phyloP scores from a whole-genome alignment of 2,888 invertebrate species.

The Microplitis manilae region DNA sequence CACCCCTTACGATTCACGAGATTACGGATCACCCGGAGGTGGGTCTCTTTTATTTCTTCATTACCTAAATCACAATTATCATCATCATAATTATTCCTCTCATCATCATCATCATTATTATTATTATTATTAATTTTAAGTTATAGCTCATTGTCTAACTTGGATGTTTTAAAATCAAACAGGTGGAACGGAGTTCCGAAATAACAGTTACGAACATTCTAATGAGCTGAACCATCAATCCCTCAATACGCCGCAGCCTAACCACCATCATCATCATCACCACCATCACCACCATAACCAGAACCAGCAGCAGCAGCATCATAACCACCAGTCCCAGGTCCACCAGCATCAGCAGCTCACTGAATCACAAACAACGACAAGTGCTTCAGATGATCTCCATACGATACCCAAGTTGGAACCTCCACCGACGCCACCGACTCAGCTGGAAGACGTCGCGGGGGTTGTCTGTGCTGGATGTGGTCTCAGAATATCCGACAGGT shows the following conservation, averaged over 20 bases:
- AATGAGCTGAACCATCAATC: slow-evolving; percentile 66
- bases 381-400: slow-evolving; percentile 69
- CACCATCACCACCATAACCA: slow-evolving; percentile 56
- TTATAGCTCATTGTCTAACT: too few species aligned
- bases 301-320: slow-evolving; percentile 49
- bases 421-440: slow-evolving; percentile 67
- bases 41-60: slow-evolving; percentile 39
- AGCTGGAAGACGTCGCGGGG: slow-evolving; percentile 71
- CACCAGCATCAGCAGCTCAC: slow-evolving; percentile 45
- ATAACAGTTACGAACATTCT: slow-evolving; percentile 64
- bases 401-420: slow-evolving; percentile 75
- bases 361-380: slow-evolving; percentile 42
- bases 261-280: slow-evolving; percentile 57
- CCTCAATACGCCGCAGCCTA: slow-evolving; percentile 66
- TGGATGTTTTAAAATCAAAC: slow-evolving; percentile 18
- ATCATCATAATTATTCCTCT: slow-evolving; percentile 7
- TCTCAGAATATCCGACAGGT: slow-evolving; percentile 87
- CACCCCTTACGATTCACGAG: slow-evolving; percentile 71
- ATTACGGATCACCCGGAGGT: slow-evolving; percentile 69
- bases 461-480: slow-evolving; percentile 91
- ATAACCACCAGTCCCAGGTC: slow-evolving; percentile 48
- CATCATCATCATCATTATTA: neutral
- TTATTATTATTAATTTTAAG: too few species aligned
- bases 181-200: slow-evolving; percentile 66
- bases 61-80: slow-evolving; percentile 4